These are phyloP conservation scores for Lepus europaeus DNA, from an alignment of 2,113 vertebrate species.

Conservation along the genomic window DNA sequence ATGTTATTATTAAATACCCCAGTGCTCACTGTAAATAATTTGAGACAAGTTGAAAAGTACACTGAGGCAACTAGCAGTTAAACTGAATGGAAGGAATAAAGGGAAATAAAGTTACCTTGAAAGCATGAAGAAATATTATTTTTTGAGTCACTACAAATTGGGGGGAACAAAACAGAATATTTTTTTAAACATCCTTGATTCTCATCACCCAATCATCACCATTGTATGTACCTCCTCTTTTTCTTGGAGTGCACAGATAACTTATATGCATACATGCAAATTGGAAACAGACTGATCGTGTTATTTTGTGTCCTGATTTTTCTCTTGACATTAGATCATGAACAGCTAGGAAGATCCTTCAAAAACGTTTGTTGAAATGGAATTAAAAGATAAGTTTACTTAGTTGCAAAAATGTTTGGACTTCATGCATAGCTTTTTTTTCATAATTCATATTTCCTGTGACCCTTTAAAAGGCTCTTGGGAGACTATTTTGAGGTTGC, in stretches of 20 bases:
- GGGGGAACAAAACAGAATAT: not conserved
- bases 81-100: conserved; percentile 8
- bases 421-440: no score
- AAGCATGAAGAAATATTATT: conserved; percentile 10
- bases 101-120: conserved; percentile 52
- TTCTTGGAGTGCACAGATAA: not conserved
- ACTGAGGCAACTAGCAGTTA: not conserved
- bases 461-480: no score
- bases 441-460: no score
- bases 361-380: no score
- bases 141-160: conserved; percentile 28
- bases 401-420: no score
- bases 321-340: not conserved
- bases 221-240: not conserved
- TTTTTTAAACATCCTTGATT: not conserved
- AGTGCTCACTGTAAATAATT: conserved; percentile 27
- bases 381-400: no score
- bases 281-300: not conserved
- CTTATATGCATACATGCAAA: not conserved
- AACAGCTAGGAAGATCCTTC: not conserved
- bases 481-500: not conserved
- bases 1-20: conserved; percentile 3
- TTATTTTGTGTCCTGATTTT: not conserved
- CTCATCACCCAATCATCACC: not conserved
- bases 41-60: not conserved